phyloP scores from a whole-genome alignment of 1,140 invertebrate species.

The Drosophila funebris region DNA sequence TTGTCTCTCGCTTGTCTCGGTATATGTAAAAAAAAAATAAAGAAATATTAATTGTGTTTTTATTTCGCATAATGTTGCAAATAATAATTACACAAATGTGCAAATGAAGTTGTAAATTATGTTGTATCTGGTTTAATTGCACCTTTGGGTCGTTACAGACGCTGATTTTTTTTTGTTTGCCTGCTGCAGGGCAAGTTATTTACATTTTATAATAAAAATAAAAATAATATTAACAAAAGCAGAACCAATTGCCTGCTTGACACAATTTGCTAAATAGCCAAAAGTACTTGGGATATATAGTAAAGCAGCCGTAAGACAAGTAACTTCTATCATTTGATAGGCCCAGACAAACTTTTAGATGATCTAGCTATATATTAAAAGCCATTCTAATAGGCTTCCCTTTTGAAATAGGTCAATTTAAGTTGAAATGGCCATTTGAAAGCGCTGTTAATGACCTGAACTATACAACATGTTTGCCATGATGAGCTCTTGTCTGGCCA shows the following conservation, averaged over 20 bases:
- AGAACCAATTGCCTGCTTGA: conserved; percentile 4
- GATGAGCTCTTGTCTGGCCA: conserved; percentile 26
- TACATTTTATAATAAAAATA: conserved; percentile 8
- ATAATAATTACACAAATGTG: conserved; percentile 83
- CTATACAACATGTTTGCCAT: conserved; percentile 36
- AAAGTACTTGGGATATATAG: too few relatives aligned
- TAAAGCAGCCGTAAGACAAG: too few relatives aligned
- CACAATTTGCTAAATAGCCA: too few relatives aligned
- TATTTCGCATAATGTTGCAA: conserved; percentile 81
- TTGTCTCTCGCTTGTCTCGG: not conserved
- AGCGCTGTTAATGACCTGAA: conserved; percentile 58
- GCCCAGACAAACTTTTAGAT: not conserved
- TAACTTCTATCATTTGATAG: too few relatives aligned
- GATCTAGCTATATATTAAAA: conserved; percentile 16
- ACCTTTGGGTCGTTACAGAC: conserved; percentile 50
- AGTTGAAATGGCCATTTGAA: conserved; percentile 23
- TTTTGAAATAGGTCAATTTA: conserved; percentile 19
- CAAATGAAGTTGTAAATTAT: conserved; percentile 84
- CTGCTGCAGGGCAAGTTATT: not conserved
- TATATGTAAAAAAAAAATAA: conserved; percentile 59
- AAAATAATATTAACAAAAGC: too few relatives aligned
- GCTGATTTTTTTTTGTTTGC: conserved; percentile 55
- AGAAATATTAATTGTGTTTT: conserved; percentile 82
- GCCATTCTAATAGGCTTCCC: not conserved
- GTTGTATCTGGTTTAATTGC: conserved; percentile 76